Conservation (phyloP, 35 echinoderm and acorn worm genomes). For the Chiridota heheva region DNA sequence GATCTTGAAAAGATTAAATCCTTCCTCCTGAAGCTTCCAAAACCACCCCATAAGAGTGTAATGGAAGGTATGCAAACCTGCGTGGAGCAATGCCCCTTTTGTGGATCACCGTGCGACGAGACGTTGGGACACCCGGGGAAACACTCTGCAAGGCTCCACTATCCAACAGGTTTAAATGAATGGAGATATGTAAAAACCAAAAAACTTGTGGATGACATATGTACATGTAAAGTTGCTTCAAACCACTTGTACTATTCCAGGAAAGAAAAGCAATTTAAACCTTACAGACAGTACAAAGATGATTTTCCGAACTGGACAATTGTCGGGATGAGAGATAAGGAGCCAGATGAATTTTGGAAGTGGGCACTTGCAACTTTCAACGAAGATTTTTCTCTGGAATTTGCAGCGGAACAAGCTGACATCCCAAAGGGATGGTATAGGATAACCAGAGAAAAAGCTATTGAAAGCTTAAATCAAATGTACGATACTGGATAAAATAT, state of each 20-base stretch:
- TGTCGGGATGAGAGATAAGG: neutral
- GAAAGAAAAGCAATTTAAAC: neutral
- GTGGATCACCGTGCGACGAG: conserved; percentile 35
- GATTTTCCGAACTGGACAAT: conserved; percentile 38
- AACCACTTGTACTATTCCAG: neutral
- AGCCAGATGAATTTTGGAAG: conserved; percentile 36
- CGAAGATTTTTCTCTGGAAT: conserved; percentile 6
- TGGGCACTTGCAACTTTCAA: conserved; percentile 37
- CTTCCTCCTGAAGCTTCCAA: too few relatives aligned
- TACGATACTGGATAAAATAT: neutral
- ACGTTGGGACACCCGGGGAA: conserved; percentile 8
- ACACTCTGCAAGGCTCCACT: conserved; percentile 32
- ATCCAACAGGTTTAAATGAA: conserved; percentile 25
- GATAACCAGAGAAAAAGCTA: neutral
- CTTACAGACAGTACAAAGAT: conserved; percentile 7
- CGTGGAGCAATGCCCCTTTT: conserved; percentile 31
- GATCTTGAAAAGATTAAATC: too few relatives aligned
- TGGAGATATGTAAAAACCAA: neutral
- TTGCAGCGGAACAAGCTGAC: neutral
- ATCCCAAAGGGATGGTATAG: conserved; percentile 3
- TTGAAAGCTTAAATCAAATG: conserved; percentile 2
- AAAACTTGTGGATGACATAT: neutral
- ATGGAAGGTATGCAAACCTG: too few relatives aligned
- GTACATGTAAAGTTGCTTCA: conserved; percentile 6
- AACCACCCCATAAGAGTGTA: too few relatives aligned